Conservation (phyloP, 2,113 vertebrate genomes). For the Antechinus stuartii region DNA sequence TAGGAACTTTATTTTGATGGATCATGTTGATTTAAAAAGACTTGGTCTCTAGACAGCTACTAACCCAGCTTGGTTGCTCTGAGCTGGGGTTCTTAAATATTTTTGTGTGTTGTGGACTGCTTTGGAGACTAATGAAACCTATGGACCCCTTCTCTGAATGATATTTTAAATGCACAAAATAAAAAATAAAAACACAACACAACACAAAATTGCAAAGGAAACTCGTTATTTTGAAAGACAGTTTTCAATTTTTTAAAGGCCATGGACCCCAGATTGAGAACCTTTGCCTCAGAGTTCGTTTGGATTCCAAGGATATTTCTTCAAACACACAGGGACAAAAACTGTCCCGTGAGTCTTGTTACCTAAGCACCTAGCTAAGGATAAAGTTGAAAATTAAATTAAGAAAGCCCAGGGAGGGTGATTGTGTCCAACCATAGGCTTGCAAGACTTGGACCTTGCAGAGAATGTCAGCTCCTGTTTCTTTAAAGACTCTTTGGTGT, state of each 20-base stretch:
- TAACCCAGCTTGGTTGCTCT: not conserved
- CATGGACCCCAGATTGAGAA: not conserved
- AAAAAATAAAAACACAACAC: not conserved
- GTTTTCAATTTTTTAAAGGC: not conserved
- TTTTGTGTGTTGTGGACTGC: not conserved
- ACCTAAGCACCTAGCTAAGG: conserved; percentile 35
- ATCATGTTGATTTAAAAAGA: not conserved
- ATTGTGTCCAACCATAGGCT: not conserved
- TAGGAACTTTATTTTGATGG: not conserved
- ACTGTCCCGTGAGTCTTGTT: conserved; percentile 10
- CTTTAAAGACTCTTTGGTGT: conserved; percentile 19
- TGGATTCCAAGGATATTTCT: conserved; percentile 13
- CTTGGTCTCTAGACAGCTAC: not conserved
- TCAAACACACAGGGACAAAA: conserved; percentile 22
- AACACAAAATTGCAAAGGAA: not conserved
- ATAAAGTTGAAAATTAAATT: conserved; percentile 45
- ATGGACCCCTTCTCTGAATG: not conserved
- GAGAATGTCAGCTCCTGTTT: conserved; percentile 1
- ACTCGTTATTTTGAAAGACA: not conserved
- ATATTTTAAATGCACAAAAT: not conserved
- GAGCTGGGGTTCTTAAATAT: not conserved
- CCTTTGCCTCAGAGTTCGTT: not conserved
- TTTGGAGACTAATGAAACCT: not conserved
- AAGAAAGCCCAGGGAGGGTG: conserved; percentile 35
- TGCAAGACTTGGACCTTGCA: conserved; percentile 11